Evolutionary conservation across 1,140 invertebrate species (phyloP).

Genomic region (Zaprionus nigranus): DNA sequence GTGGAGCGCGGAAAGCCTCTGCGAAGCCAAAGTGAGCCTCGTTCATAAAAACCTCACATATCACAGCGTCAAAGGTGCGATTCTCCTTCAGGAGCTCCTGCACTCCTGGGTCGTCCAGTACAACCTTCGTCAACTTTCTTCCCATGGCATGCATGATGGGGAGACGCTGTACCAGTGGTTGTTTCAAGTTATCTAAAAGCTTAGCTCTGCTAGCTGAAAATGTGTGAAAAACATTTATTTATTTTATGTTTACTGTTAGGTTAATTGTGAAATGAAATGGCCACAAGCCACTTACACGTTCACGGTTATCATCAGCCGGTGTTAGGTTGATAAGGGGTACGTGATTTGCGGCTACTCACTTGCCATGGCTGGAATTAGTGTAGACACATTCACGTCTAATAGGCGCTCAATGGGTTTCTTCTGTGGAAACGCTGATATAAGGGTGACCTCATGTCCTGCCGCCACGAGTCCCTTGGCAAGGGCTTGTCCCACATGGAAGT

Average conservation of each 20-base stretch:
- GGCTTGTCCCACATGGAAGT: slow-evolving; percentile 85
- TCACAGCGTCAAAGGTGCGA: slow-evolving; percentile 71
- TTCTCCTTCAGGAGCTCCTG: slow-evolving; percentile 54
- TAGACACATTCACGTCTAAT: slow-evolving; percentile 69
- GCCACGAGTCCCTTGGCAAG: slow-evolving; percentile 85
- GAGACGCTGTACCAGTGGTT: slow-evolving; percentile 22
- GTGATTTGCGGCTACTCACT: slow-evolving; percentile 51
- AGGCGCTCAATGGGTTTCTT: slow-evolving; percentile 85
- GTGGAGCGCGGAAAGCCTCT: slow-evolving; percentile 67
- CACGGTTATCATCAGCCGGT: slow-evolving; percentile 29
- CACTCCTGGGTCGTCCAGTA: slow-evolving; percentile 54
- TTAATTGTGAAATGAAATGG: background rate
- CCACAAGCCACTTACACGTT: background rate
- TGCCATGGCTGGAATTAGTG: slow-evolving; percentile 41
- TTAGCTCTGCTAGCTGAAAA: slow-evolving; percentile 29
- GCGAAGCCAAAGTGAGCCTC: slow-evolving; percentile 75
- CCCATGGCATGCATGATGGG: slow-evolving; percentile 48
- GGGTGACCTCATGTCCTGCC: slow-evolving; percentile 86
- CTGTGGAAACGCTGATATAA: slow-evolving; percentile 85
- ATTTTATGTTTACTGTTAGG: background rate
- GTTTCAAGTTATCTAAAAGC: slow-evolving; percentile 33
- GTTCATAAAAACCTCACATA: slow-evolving; percentile 71
- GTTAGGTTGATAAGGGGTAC: slow-evolving; percentile 47
- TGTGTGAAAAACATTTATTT: background rate
- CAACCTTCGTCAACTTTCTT: slow-evolving; percentile 37